Base-by-base conservation (phyloP, 2,888 invertebrate species). In the Meiosimyza decipiens region DNA sequence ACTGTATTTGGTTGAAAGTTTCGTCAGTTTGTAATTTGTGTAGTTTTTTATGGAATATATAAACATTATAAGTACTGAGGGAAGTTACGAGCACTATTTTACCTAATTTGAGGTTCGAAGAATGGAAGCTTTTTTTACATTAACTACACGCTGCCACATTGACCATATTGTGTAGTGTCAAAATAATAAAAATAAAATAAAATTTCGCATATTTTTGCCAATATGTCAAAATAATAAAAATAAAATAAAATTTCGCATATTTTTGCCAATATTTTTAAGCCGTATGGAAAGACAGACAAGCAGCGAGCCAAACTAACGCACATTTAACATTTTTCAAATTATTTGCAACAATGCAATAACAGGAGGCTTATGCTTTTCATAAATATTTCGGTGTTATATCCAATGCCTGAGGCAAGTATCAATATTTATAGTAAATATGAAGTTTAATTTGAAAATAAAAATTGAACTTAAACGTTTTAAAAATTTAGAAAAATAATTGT, bases 161-260 rank as follows among this genome's bases (percentile, higher is more conserved):
- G 28, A 28, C 28, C 28, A 28, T 28, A 28, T 28, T 28, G 28
- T 28, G 28, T 28, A 28, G 9, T 40, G 40, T 40, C 40, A 40
- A 40, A 40, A 40, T 40, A 67, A 55, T 67, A 55, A 54, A 67
- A 55, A 67, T 55, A 57, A 40, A 49, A 28, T 7, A 28, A 12
- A 33, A 67, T 55, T 67, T 67, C 67, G n/a, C 33, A 47, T 57
- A 67, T 49, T 67, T 64, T 50, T 22, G 67, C 40, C 47, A 67
- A 49, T 49, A 67, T 50, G 40, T 40, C 40, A 40, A 40, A 40
- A 40, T 40, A 67, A 55, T 67, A 55, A 54, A 67, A 55, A 67
- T 55, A 57, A 40, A 49, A 28, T 7, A 28, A 49, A 33, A 67
- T 55, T 67, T 67, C 67, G n/a, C 33, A 47, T 57, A 67, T 49